phyloP scores from a whole-genome alignment of 1,140 invertebrate species.

The Trichomalopsis sarcophagae region DNA sequence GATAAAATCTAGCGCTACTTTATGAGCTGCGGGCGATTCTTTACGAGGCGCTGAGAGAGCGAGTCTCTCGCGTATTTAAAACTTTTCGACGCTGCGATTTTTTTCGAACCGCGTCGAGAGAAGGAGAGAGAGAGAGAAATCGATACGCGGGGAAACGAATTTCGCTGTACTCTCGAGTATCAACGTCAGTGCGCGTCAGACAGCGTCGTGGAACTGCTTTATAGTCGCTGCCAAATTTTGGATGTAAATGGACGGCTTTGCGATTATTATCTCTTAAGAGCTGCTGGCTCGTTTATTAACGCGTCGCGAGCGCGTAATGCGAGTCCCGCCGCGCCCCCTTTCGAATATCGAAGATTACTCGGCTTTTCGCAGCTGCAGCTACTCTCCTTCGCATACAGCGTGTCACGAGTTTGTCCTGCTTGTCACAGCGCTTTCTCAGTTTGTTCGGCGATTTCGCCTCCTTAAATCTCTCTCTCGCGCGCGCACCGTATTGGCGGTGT shows the following conservation, averaged over 20 bases:
- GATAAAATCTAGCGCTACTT: constrained; percentile 75
- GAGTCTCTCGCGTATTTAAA: constrained; percentile 46
- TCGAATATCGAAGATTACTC: not conserved
- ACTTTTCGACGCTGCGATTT: constrained; percentile 45
- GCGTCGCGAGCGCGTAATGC: constrained; percentile 1
- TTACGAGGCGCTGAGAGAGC: constrained; percentile 66
- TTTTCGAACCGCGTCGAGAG: not conserved
- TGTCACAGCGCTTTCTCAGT: no score
- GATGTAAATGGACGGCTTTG: constrained; percentile 35
- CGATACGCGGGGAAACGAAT: constrained; percentile 51
- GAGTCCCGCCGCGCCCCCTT: not conserved
- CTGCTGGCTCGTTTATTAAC: not conserved
- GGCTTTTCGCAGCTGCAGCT: not conserved
- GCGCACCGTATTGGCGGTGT: no score
- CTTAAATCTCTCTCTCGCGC: no score
- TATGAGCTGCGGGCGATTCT: constrained; percentile 74
- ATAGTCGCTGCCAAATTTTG: constrained; percentile 25
- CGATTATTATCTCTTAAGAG: constrained; percentile 44
- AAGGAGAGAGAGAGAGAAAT: constrained; percentile 51
- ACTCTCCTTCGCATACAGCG: constrained; percentile 17
- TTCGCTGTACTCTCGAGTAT: constrained; percentile 33
- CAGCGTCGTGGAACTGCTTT: constrained; percentile 11
- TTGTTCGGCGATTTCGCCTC: no score
- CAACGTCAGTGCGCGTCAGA: constrained; percentile 35
- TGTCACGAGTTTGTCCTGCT: not conserved